phyloP scores from a whole-genome alignment of 2,113 vertebrate genomes.

The Passer montanus region DNA sequence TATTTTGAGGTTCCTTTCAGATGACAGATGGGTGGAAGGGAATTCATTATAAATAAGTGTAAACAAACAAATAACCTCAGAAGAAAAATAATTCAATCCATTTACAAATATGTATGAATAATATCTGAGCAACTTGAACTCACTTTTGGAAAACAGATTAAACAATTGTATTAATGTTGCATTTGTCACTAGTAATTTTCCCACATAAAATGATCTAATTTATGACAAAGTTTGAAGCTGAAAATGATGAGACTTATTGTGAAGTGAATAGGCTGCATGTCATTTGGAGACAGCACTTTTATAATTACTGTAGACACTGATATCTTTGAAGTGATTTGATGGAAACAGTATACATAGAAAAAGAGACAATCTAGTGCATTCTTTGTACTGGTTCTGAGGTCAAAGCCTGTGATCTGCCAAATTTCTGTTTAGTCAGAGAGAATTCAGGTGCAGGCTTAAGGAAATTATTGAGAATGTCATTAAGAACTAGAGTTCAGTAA shows the following conservation, averaged over 20 bases:
- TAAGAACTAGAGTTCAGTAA: background rate
- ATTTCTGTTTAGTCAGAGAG: background rate
- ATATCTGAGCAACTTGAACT: background rate
- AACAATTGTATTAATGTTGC: background rate
- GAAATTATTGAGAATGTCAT: background rate
- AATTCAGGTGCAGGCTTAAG: background rate
- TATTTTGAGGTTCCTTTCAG: background rate
- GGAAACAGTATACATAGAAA: background rate
- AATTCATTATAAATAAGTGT: background rate
- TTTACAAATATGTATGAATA: background rate
- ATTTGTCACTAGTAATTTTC: constrained; percentile 7
- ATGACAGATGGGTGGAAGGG: background rate
- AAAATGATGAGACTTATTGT: background rate
- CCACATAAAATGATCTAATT: background rate
- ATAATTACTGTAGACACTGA: background rate
- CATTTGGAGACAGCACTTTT: background rate
- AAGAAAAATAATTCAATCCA: background rate
- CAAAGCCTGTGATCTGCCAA: background rate
- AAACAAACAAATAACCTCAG: constrained; percentile 1
- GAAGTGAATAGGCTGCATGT: background rate
- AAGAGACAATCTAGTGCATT: background rate
- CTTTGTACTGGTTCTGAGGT: background rate
- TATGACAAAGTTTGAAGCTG: background rate
- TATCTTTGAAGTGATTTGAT: background rate
- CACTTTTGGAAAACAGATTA: background rate